phyloP scores from a whole-genome alignment of 2,113 vertebrate genomes.

The Cheilinus undulatus region DNA sequence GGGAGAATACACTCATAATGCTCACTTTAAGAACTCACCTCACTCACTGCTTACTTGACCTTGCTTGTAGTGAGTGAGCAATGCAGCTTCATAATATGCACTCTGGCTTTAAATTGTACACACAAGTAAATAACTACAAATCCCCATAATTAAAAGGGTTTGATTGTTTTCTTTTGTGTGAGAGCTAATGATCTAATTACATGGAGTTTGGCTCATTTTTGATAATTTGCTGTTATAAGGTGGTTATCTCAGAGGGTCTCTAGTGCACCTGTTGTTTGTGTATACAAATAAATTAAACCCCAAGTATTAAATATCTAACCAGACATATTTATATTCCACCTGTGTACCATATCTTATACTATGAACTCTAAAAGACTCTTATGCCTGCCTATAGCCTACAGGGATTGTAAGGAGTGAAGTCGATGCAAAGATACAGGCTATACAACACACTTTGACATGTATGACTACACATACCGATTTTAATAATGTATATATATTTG shows the following conservation, averaged over 20 bases:
- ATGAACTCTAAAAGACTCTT: neutral
- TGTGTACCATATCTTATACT: neutral
- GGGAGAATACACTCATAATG: conserved; percentile 33
- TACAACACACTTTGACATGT: conserved; percentile 7
- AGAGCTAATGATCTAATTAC: neutral
- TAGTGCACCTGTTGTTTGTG: neutral
- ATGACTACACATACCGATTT: conserved; percentile 10
- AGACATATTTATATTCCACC: neutral
- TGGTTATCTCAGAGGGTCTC: neutral
- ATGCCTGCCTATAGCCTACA: neutral
- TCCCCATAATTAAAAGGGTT: conserved; percentile 1
- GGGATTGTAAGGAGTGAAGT: neutral
- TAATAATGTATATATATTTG: conserved; percentile 14
- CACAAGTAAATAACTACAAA: neutral
- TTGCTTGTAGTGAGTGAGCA: conserved; percentile 18
- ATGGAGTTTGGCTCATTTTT: neutral
- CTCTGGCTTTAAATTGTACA: neutral
- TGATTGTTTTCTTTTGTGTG: neutral
- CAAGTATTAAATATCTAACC: neutral
- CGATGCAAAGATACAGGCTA: neutral
- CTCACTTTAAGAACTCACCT: conserved; percentile 38
- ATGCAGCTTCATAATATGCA: neutral
- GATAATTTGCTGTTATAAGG: neutral
- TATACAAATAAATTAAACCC: neutral
- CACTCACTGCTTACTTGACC: conserved; percentile 36